Evolutionary conservation across 1,140 invertebrate genomes (phyloP), one percentile per base, ranked within the genome.

Genomic region (Dysdera silvatica): DNA sequence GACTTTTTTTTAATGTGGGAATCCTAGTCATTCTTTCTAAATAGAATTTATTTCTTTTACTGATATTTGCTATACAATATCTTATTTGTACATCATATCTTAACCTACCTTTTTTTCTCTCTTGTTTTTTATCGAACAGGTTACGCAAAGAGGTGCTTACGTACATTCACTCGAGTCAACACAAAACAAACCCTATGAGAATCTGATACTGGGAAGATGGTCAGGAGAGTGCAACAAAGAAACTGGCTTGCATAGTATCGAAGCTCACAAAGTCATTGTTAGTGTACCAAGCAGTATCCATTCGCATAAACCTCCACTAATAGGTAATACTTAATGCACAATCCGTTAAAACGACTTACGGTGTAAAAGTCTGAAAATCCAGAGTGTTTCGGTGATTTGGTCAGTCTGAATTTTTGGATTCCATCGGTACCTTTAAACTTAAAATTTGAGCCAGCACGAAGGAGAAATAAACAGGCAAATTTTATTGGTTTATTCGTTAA

Each of bases 271-370:
- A 75, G 68, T 90, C 24, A 73, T 95, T 49, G 73, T 88, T 14
- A 94, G 89, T 76, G 77, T 95, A n/a, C 91, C 93, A 1, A 93
- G 89, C 79, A 85, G 86, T 29, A 77, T 94, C 49, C 91, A 95
- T 79, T 95, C 91, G 10, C 89, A 93, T 71, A 96, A 96, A 77
- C 91, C 91, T 52, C 86, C 87, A 6, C 71, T 92, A 32, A 68
- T 75, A 69, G 79, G 82, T 80, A 67, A 69, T n/a, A n/a, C n/a
- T n/a, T n/a, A n/a, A n/a, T n/a, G n/a, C n/a, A n/a, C n/a, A n/a
- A n/a, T n/a, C n/a, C n/a, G n/a, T n/a, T n/a, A n/a, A n/a, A n/a
- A n/a, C n/a, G n/a, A n/a, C n/a, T n/a, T n/a, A n/a, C n/a, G n/a
- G n/a, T n/a, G n/a, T n/a, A n/a, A n/a, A n/a, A n/a, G n/a, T n/a